Evolutionary conservation across 2,888 invertebrate genomes (phyloP).

Genomic region (Athalia circularis): DNA sequence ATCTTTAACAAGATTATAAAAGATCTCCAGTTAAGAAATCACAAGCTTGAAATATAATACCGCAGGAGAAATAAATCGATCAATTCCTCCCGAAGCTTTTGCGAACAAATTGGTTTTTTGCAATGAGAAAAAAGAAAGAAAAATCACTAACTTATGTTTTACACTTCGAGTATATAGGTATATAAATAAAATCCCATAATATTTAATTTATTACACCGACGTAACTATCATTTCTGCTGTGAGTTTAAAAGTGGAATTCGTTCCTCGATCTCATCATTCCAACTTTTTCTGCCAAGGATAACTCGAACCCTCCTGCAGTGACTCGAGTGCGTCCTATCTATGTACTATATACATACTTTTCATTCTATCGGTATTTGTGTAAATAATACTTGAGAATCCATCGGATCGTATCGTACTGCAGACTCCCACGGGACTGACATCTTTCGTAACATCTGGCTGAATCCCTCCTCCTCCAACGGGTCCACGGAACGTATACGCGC

Average conservation of each 20-base stretch:
- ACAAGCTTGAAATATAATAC: background rate
- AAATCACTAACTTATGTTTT: too few relatives aligned
- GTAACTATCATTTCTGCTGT: too few relatives aligned
- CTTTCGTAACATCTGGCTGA: slow-evolving; percentile 34
- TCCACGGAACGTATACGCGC: too few relatives aligned
- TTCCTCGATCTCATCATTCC: background rate
- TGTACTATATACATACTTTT: background rate
- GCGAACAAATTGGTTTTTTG: too few relatives aligned
- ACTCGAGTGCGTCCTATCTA: background rate
- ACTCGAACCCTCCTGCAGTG: background rate
- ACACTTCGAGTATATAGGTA: too few relatives aligned
- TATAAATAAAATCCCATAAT: too few relatives aligned
- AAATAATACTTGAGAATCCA: slow-evolving; percentile 8
- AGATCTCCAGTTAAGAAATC: background rate
- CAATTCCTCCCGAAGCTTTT: background rate
- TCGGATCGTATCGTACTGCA: background rate
- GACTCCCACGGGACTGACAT: slow-evolving; percentile 35
- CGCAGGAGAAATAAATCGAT: slow-evolving; percentile 29
- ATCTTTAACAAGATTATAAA: slow-evolving; percentile 19
- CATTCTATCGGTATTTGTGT: background rate
- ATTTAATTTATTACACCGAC: too few relatives aligned
- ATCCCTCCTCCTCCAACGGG: slow-evolving; percentile 1
- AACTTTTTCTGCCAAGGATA: too few relatives aligned
- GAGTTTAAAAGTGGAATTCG: background rate
- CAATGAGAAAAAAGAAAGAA: too few relatives aligned